Base-by-base conservation (phyloP, 1,140 invertebrate species). In the Heliothis virescens region DNA sequence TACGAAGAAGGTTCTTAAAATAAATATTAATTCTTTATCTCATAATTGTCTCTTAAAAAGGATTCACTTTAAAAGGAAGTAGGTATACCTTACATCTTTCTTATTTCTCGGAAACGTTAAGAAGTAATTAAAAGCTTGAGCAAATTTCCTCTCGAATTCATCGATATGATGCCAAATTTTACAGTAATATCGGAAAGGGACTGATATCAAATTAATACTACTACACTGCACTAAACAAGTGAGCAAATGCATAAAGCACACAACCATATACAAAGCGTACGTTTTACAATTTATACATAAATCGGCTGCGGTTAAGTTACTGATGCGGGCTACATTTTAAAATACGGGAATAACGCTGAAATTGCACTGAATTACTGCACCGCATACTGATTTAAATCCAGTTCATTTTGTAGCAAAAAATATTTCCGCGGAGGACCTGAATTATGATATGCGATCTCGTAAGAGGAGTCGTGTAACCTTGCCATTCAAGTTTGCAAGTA, bases 391-490 rank as follows among this genome's bases (percentile, higher is more conserved):
- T 71, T 71, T 52, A 71, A 53, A 71, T 53, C 48, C 48, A 71
- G 67, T 71, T 71, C 52, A 72, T 72, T 72, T 52, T 34, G 34
- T 34, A 9, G 29, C 50, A 57, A n/a, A 72, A 41, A 57, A 55
- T 57, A 72, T 53, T 53, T 52, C 67, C 21, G 18, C n/a, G 29
- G 69, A 55, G 57, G 18, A 15, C 29, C 26, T 12, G 53, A 72
- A 72, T 57, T 67, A 13, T 11, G 26, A 41, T 57, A 72, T 13
- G 29, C 52, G 69, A 55, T 57, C 69, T 72, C 29, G 69, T 76
- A 81, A 77, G 75, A 60, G 76, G n/a, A 60, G 60, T 67, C 67
- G 62, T 60, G 75, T 79, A 71, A 82, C 71, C 80, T 72, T 74
- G 69, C 80, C 48, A 78, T 67, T 77, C 80, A 76, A 53, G 53